Base-by-base conservation (phyloP, 2,888 invertebrate species). In the Parascotia fuliginaria region DNA sequence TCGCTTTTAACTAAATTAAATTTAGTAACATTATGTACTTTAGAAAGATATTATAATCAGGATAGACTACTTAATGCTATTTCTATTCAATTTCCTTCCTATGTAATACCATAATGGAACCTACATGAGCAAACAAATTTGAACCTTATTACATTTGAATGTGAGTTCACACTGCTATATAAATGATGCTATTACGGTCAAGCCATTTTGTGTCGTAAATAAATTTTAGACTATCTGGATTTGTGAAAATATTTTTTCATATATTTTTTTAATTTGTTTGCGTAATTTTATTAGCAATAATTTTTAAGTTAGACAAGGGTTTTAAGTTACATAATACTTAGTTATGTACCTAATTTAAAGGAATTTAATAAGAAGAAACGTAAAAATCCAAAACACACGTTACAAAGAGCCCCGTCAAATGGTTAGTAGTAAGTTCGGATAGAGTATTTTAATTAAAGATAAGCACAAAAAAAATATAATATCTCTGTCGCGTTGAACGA, bases 1-100 rank as follows among this genome's bases (percentile, higher is more conserved):
- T 45, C 16, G 42, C 45, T 59, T 59, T 60, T 60, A 60, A 43
- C 44, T 31, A 45, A 50, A 66, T 63, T 52, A 41, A 54, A 42
- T 41, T 47, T 29, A n/a, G n/a, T n/a, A n/a, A 46, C 27, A 29
- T 36, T 43, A 37, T 28, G 42, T 31, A 29, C 39, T 15, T 34
- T 29, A 13, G 28, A 41, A 46, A 52, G 42, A 47, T 34, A 44
- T 45, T 33, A 15, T 51, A 55, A 51, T 43, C 46, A 47, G 19
- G 42, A 33, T 39, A 36, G 31, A 16, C 51, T 47, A 11, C 34
- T 38, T 38, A 42, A 48, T 47, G 11, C 22, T 32, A 51, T 47
- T 48, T n/a, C 22, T 48, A 48, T 55, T 52, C 34, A 40, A 48
- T 42, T 48, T 48, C 22, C 34, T 34, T 51, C 55, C 46, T 42